Conservation (phyloP, 2,888 invertebrate genomes). For the Caenorhabditis zanzibari region DNA sequence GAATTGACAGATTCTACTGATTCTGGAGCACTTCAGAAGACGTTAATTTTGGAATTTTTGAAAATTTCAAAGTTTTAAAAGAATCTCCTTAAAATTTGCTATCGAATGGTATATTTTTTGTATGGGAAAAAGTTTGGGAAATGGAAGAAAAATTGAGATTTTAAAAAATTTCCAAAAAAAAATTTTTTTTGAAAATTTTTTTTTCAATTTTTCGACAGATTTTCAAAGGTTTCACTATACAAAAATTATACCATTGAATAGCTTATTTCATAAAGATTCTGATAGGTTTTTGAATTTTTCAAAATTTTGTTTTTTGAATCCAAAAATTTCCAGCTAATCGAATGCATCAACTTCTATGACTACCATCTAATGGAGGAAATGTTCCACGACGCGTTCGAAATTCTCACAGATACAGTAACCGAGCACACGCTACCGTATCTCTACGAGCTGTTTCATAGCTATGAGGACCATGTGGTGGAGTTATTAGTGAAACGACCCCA, state of each 20-base stretch:
- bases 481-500: conserved; percentile 11
- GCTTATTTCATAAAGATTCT: not conserved
- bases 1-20: not conserved
- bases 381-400: conserved; percentile 31
- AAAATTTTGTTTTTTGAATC: too few species aligned
- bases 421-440: conserved; percentile 32
- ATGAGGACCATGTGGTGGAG: conserved; percentile 26
- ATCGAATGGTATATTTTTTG: too few species aligned
- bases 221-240: too few species aligned
- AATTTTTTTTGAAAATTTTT: too few species aligned
- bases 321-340: conserved; percentile 42
- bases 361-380: conserved; percentile 59
- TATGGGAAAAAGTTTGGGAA: not conserved
- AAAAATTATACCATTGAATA: too few species aligned
- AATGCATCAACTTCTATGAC: conserved; percentile 56
- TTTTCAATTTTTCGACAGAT: too few species aligned
- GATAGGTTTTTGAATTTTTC: too few species aligned
- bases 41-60: not conserved
- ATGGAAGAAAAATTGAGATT: too few species aligned
- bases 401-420: conserved; percentile 35
- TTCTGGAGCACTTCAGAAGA: not conserved
- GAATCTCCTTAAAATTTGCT: not conserved
- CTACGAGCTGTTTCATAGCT: conserved; percentile 17
- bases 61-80: not conserved
- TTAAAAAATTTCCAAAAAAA: too few species aligned